Evolutionary conservation across 2,797 vertebrate species (phyloP).

Genomic region (Melanotaenia nigrans): DNA sequence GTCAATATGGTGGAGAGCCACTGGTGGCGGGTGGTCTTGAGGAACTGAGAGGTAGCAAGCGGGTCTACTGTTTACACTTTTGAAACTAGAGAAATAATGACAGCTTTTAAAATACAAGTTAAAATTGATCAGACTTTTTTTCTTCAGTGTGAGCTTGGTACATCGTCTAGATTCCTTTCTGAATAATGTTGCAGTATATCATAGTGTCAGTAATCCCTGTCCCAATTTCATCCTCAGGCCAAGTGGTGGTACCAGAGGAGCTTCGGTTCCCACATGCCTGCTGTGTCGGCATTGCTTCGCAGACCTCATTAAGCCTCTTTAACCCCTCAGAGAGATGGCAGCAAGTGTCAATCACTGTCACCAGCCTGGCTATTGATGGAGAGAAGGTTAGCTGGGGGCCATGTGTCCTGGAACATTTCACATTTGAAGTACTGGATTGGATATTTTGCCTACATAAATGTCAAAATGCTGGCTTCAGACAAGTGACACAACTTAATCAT

Average conservation of each 20-base stretch:
- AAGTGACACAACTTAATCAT: neutral
- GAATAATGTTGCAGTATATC: neutral
- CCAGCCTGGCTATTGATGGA: constrained; percentile 88
- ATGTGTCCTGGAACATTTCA: neutral
- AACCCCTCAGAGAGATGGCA: constrained; percentile 95
- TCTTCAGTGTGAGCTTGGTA: neutral
- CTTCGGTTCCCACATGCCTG: constrained; percentile 91
- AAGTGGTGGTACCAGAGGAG: constrained; percentile 91
- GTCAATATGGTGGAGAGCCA: constrained; percentile 68
- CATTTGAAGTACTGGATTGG: neutral
- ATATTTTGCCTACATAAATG: neutral
- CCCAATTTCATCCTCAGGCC: constrained; percentile 72
- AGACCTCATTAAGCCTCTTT: constrained; percentile 89
- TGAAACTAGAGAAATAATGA: neutral
- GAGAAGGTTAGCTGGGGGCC: constrained; percentile 84
- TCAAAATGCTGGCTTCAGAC: neutral
- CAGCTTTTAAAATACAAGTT: neutral
- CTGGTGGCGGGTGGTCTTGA: constrained; percentile 77
- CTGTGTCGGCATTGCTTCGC: constrained; percentile 95
- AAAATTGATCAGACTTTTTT: neutral
- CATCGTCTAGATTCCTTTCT: neutral
- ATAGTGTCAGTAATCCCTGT: neutral
- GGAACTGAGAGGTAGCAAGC: constrained; percentile 80
- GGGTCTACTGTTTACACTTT: neutral
- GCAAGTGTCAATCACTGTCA: constrained; percentile 88